These are phyloP conservation scores for Plecotus auritus DNA, from an alignment of 2,113 vertebrate genomes.

Conservation along the genomic window DNA sequence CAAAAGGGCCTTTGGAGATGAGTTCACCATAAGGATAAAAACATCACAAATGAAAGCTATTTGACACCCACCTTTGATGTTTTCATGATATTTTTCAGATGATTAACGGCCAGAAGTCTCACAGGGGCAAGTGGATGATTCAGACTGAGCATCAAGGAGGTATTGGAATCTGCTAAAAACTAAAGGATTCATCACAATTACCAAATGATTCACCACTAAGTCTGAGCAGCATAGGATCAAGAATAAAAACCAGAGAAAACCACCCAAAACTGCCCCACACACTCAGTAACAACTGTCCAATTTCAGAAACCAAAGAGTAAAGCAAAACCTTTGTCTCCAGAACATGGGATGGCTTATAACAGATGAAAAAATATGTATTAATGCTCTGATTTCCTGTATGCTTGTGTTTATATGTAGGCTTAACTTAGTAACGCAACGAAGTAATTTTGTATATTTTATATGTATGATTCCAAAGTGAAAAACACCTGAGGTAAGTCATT, in stretches of 20 bases:
- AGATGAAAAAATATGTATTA: background rate
- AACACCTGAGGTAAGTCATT: background rate
- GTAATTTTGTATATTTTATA: background rate
- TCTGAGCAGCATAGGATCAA: background rate
- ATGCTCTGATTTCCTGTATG: background rate
- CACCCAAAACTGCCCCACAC: background rate
- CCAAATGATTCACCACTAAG: background rate
- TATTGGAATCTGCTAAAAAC: constrained; percentile 91
- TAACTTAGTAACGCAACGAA: background rate
- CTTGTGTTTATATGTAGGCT: background rate
- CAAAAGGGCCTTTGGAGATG: background rate
- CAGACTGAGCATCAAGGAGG: constrained; percentile 92
- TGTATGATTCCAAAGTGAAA: background rate
- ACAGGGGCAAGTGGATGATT: constrained; percentile 91
- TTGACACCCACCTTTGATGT: constrained; percentile 85
- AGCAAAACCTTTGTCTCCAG: background rate
- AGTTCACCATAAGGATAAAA: background rate
- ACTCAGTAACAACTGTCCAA: background rate
- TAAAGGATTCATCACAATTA: constrained; percentile 75
- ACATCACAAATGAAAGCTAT: background rate
- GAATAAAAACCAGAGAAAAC: background rate
- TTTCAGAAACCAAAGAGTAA: background rate
- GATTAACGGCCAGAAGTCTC: constrained; percentile 87
- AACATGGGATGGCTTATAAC: background rate
- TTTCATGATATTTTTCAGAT: constrained; percentile 84